These are phyloP conservation scores for Arbacia lixula DNA, from an alignment of 53 echinoderm and acorn worm species.

Conservation along the genomic window DNA sequence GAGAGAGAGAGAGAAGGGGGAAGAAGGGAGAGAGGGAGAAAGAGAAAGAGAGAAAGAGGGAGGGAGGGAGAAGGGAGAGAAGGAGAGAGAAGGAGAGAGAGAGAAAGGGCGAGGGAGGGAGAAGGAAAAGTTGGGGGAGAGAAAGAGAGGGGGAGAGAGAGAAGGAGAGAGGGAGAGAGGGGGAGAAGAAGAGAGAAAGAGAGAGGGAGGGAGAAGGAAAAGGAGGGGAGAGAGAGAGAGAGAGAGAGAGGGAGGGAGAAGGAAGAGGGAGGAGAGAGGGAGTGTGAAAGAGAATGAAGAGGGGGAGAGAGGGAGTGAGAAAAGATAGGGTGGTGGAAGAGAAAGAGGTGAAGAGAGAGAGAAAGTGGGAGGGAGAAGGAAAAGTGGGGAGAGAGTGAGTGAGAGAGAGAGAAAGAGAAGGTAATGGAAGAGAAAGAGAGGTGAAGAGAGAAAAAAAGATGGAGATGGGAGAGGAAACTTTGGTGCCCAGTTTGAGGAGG, in stretches of 20 bases:
- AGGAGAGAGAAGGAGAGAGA: no score
- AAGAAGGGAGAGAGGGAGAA: not conserved
- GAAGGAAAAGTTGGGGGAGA: not conserved
- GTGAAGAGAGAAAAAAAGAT: not conserved
- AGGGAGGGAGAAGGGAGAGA: not conserved
- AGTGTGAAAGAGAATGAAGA: not conserved
- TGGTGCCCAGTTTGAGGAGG: no score
- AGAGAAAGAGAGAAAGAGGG: not conserved
- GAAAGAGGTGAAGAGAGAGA: no score
- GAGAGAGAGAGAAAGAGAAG: not conserved
- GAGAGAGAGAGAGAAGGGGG: not conserved
- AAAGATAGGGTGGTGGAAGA: not conserved
- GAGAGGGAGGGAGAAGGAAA: not conserved
- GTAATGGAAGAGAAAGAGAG: no score
- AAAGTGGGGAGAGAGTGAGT: not conserved
- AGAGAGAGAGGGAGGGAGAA: no score
- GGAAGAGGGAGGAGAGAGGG: not conserved
- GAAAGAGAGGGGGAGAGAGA: not conserved
- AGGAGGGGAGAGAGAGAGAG: no score
- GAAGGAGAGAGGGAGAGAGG: not conserved
- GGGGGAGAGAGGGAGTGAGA: not conserved
- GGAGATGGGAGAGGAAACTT: no score
- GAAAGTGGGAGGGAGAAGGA: not conserved
- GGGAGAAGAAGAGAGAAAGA: not conserved
- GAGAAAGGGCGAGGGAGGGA: not conserved